These are phyloP conservation scores for Rhincodon typus DNA, from an alignment of 2,797 vertebrate species.

Conservation along the genomic window DNA sequence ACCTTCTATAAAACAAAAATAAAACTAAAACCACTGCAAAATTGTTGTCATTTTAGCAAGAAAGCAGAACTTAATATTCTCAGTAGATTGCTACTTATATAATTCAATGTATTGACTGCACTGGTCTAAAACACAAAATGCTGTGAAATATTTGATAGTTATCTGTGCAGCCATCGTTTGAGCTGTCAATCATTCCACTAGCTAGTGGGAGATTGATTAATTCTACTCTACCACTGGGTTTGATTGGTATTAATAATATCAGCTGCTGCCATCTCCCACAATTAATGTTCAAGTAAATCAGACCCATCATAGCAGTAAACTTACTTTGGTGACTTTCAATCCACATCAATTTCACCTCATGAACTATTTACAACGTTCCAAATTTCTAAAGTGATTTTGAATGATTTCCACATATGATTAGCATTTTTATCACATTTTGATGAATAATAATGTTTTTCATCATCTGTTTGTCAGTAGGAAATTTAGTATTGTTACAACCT, in stretches of 20 bases:
- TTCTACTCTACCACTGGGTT: slow-evolving; percentile 24
- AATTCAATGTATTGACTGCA: background rate
- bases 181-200: slow-evolving; percentile 40
- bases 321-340: slow-evolving; percentile 41
- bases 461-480: slow-evolving; percentile 43
- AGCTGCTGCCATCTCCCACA: slow-evolving; percentile 22
- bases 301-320: background rate
- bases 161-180: slow-evolving; percentile 23
- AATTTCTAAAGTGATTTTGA: slow-evolving; percentile 39
- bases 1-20: background rate
- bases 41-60: background rate
- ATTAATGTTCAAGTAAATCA: slow-evolving; percentile 39
- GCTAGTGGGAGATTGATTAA: slow-evolving; percentile 37
- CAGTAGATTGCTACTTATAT: too few species aligned
- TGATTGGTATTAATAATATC: background rate
- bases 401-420: slow-evolving; percentile 36
- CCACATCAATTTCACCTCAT: slow-evolving; percentile 39
- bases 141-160: background rate
- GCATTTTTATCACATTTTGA: slow-evolving; percentile 13
- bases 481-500: slow-evolving; percentile 43
- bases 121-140: background rate
- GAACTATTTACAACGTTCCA: background rate
- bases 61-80: background rate
- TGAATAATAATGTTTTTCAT: slow-evolving; percentile 36
- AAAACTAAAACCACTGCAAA: background rate